These are phyloP conservation scores for Patiria miniata DNA, from an alignment of 35 echinoderm and acorn worm species.

Conservation along the genomic window DNA sequence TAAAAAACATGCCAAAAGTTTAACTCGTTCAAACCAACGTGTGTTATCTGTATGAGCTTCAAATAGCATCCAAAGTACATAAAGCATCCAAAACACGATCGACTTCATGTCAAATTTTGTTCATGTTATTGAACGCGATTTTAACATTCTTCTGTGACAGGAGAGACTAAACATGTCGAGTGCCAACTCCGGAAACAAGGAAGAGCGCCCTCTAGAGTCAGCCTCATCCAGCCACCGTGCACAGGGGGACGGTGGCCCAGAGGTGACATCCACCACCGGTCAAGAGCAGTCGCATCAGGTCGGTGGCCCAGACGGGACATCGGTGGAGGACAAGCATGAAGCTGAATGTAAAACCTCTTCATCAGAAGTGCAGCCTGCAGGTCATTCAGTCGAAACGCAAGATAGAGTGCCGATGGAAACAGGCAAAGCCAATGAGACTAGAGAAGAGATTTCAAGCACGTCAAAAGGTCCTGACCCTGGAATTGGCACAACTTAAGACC, in stretches of 20 bases:
- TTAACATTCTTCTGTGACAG: not conserved
- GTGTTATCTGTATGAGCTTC: no score
- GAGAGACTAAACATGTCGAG: not conserved
- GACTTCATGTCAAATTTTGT: no score
- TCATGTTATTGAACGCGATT: not conserved
- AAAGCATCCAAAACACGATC: no score
- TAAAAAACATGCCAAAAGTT: not conserved
- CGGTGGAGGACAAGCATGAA: not conserved
- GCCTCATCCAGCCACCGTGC: not conserved
- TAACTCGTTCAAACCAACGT: no score
- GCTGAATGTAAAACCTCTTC: not conserved
- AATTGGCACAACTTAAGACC: not conserved
- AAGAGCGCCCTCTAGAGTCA: not conserved
- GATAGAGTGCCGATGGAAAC: no score
- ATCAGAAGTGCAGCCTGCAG: not conserved
- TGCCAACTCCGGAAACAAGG: not conserved
- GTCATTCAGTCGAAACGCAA: no score
- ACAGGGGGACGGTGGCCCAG: not conserved
- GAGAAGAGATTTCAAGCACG: not conserved
- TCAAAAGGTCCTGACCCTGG: not conserved
- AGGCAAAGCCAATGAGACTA: not conserved
- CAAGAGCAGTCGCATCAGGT: not conserved
- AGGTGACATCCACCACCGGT: conserved; percentile 10
- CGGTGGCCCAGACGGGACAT: not conserved
- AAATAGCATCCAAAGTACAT: no score